Percentiles rank a stretch among this genome's conserved stretches.
These are phyloP conservation scores for Augochlora pura DNA, from an alignment of 1,140 invertebrate species.

Conservation along the genomic window DNA sequence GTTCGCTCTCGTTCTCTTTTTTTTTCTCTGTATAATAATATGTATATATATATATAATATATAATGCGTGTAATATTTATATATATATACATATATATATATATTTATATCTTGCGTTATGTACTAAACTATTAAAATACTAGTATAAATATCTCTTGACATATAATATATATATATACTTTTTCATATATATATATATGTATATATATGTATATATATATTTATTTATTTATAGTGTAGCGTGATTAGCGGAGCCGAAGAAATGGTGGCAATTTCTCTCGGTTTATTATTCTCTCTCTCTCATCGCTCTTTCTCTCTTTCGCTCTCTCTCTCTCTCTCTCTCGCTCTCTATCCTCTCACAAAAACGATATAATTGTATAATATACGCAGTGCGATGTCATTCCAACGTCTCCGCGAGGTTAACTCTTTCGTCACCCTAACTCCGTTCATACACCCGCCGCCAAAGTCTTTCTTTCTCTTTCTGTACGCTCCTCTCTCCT, in stretches of 20 bases:
- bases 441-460: not conserved
- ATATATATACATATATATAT: slow-evolving; percentile 56
- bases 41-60: slow-evolving; percentile 55
- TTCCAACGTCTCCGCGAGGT: slow-evolving; percentile 60
- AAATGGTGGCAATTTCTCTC: slow-evolving; percentile 46
- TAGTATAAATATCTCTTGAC: slow-evolving; percentile 78
- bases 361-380: slow-evolving; percentile 49
- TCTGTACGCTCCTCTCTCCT: slow-evolving; percentile 1
- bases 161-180: slow-evolving; percentile 68
- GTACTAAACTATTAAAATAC: slow-evolving; percentile 79
- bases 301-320: not conserved
- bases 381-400: slow-evolving; percentile 39
- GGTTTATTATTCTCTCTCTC: slow-evolving; percentile 19
- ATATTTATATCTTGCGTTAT: slow-evolving; percentile 62
- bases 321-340: not conserved
- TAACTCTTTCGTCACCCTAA: slow-evolving; percentile 20
- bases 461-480: slow-evolving; percentile 6
- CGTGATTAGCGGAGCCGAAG: slow-evolving; percentile 60
- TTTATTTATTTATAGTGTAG: slow-evolving; percentile 69
- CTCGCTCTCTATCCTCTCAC: not conserved
- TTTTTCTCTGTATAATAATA: slow-evolving; percentile 48
- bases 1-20: too few relatives aligned
- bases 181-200: slow-evolving; percentile 56
- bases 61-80: slow-evolving; percentile 33
- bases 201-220: slow-evolving; percentile 54